These are phyloP conservation scores for Sandelia bainsii DNA, from an alignment of 2,797 vertebrate genomes.

Conservation along the genomic window DNA sequence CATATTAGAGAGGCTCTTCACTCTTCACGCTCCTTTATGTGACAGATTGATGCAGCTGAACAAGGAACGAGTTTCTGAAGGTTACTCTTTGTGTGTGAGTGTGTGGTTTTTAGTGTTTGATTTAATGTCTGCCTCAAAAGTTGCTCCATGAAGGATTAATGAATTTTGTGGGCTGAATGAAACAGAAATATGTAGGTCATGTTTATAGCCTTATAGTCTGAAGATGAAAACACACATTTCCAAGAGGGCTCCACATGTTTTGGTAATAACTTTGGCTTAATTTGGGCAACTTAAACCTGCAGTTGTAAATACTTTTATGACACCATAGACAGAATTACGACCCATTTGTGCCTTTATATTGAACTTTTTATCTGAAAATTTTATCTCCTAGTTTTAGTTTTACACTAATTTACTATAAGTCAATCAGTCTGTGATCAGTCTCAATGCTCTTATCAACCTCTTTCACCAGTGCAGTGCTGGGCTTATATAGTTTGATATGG, in stretches of 20 bases:
- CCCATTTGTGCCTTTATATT: constrained; percentile 16
- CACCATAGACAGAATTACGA: background rate
- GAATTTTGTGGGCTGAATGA: constrained; percentile 31
- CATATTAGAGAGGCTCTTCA: constrained; percentile 50
- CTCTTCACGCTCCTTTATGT: constrained; percentile 48
- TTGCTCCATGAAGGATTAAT: constrained; percentile 54
- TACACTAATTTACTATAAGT: background rate
- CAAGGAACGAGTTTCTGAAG: constrained; percentile 34
- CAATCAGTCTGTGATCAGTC: background rate
- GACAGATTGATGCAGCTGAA: constrained; percentile 49
- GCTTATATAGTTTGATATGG: too few relatives aligned
- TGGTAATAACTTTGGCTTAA: background rate
- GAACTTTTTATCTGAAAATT: too few relatives aligned
- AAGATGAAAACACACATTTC: constrained; percentile 8
- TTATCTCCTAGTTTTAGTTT: background rate
- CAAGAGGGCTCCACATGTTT: background rate
- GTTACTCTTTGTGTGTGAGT: constrained; percentile 13
- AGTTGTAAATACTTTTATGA: too few relatives aligned
- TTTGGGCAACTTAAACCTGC: background rate
- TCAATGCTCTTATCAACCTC: background rate
- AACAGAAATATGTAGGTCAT: constrained; percentile 49
- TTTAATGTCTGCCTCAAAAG: constrained; percentile 36
- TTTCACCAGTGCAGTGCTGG: too few relatives aligned
- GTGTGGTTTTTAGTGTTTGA: constrained; percentile 29
- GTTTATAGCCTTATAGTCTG: constrained; percentile 43